Percentiles rank a stretch among this genome's conserved stretches.
Evolutionary conservation across 2,888 invertebrate genomes (phyloP).

Genomic region (Capitulum mitella): DNA sequence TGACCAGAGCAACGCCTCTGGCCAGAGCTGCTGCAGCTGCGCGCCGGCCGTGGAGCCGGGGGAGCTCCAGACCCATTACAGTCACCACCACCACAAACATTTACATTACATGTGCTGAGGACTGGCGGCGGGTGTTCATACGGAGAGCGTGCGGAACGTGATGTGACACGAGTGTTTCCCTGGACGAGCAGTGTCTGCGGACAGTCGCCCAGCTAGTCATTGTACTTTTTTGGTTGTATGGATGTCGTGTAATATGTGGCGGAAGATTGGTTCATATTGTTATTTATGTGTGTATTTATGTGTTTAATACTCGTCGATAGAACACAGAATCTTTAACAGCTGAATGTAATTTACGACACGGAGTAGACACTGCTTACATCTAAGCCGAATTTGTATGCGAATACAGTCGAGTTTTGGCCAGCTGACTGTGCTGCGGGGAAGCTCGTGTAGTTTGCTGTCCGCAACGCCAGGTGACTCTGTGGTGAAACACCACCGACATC

Average conservation of each 20-base stretch:
- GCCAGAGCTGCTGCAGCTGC: not conserved
- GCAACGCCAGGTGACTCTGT: too few species aligned
- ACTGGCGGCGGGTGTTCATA: not conserved
- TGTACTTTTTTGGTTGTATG: not conserved
- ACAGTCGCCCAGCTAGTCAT: not conserved
- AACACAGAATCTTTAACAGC: too few species aligned
- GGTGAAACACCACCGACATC: too few species aligned
- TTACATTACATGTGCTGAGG: conserved; percentile 4
- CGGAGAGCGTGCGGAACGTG: not conserved
- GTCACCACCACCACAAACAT: conserved; percentile 8
- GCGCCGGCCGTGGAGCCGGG: not conserved
- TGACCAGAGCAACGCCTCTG: not conserved
- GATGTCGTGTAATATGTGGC: not conserved
- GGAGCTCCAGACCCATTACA: not conserved
- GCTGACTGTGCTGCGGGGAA: too few species aligned
- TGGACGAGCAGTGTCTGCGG: not conserved
- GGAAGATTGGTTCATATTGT: conserved; percentile 28
- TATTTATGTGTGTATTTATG: conserved; percentile 30
- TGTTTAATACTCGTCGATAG: conserved; percentile 26
- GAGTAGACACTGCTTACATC: too few species aligned
- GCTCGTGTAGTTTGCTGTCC: too few species aligned
- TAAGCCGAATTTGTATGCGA: too few species aligned
- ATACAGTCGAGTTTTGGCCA: too few species aligned
- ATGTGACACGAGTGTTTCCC: not conserved
- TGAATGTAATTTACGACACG: too few species aligned